A percentile compares a stretch with the other conserved stretches of the same genome.
These are phyloP conservation scores for Andrena trimmerana DNA, from an alignment of 2,888 invertebrate species.

Conservation along the genomic window DNA sequence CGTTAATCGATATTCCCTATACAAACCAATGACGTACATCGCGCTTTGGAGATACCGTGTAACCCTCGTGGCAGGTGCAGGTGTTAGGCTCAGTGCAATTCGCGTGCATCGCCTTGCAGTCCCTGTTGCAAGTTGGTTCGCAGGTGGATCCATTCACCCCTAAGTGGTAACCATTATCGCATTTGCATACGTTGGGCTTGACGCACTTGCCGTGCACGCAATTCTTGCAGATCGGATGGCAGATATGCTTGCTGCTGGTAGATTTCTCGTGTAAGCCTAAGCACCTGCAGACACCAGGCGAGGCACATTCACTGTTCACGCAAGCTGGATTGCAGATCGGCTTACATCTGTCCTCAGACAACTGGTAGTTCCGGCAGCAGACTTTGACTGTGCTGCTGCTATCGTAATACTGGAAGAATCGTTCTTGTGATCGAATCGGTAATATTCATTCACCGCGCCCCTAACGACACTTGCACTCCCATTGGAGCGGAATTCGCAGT, in stretches of 20 bases:
- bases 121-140: constrained; percentile 81
- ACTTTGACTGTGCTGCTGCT: not conserved
- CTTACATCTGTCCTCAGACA: rapidly evolving
- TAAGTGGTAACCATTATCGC: constrained; percentile 84
- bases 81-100: constrained; percentile 70
- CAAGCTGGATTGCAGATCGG: constrained; percentile 71
- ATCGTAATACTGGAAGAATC: constrained; percentile 31
- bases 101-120: constrained; percentile 72
- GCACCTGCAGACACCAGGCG: constrained; percentile 75
- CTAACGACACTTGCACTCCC: no score
- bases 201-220: constrained; percentile 84
- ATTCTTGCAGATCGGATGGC: constrained; percentile 86
- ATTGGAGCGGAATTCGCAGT: no score
- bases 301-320: constrained; percentile 72
- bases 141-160: constrained; percentile 83
- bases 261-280: constrained; percentile 84
- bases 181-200: constrained; percentile 80
- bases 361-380: constrained; percentile 29
- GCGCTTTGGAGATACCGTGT: constrained; percentile 26
- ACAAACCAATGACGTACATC: constrained; percentile 82
- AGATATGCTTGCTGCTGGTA: constrained; percentile 82
- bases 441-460: no score
- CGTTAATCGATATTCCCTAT: constrained; percentile 59
- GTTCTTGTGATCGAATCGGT: not conserved
- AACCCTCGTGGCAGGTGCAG: constrained; percentile 77